Evolutionary conservation across 2,797 vertebrate genomes (phyloP).

Genomic region (Novumbra hubbsi): DNA sequence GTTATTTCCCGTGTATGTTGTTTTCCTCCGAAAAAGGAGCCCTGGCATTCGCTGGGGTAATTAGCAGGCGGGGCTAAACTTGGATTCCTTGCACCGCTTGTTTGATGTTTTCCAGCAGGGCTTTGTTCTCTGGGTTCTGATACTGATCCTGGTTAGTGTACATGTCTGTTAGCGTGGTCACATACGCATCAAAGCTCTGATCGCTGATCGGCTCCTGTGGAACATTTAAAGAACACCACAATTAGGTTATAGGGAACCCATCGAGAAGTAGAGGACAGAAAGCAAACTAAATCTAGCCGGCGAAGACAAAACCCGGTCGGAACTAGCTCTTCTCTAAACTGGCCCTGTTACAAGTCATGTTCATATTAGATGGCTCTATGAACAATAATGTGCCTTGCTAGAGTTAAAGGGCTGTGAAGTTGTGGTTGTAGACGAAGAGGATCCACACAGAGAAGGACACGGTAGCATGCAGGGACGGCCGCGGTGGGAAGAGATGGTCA

Average conservation of each 20-base stretch:
- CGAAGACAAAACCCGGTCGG: not conserved
- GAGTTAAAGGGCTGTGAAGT: not conserved
- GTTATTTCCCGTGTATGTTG: conserved; percentile 42
- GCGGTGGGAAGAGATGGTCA: not conserved
- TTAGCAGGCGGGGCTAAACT: conserved; percentile 79
- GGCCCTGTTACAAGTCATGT: not conserved
- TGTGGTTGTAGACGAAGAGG: not conserved
- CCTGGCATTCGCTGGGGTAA: conserved; percentile 70
- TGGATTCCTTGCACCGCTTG: conserved; percentile 99
- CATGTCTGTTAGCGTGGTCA: conserved; percentile 98
- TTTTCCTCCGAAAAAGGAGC: conserved; percentile 54
- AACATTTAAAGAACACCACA: conserved; percentile 30
- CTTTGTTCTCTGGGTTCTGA: conserved; percentile 99
- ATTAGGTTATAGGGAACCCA: conserved; percentile 11
- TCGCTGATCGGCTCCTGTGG: conserved; percentile 96
- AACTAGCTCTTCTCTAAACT: not conserved
- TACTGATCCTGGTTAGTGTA: conserved; percentile 98
- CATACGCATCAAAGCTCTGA: conserved; percentile 99
- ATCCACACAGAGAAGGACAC: not conserved
- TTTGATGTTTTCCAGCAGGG: conserved; percentile 98
- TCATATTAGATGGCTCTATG: not conserved
- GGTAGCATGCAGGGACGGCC: not conserved
- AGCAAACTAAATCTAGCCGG: not conserved
- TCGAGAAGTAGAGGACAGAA: not conserved
- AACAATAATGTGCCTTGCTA: not conserved